A percentile compares a stretch with the other conserved stretches of the same genome.
Conservation (phyloP, 1,140 invertebrate species). For the Leptinotarsa undecemlineata region DNA sequence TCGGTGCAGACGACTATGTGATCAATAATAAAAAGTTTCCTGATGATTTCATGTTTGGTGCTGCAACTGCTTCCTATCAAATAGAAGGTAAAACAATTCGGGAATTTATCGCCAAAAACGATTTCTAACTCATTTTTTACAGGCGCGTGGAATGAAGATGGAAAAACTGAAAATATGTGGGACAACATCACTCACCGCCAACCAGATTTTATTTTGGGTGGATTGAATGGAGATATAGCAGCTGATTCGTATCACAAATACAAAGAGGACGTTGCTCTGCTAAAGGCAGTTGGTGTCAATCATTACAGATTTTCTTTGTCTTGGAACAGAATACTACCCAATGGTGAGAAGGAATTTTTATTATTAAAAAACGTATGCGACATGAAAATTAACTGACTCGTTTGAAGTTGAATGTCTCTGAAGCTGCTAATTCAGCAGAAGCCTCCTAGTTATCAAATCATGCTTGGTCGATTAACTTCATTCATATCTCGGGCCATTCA, state of each 20-base stretch:
- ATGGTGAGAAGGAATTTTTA: constrained; percentile 15
- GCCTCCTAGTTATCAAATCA: no score
- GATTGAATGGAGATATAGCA: constrained; percentile 61
- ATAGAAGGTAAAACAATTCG: constrained; percentile 45
- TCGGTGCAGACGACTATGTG: neutral
- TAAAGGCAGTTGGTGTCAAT: constrained; percentile 57
- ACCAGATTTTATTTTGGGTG: constrained; percentile 60
- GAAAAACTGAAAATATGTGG: constrained; percentile 61
- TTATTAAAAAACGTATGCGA: neutral
- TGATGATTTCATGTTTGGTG: constrained; percentile 46
- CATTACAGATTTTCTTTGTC: constrained; percentile 64
- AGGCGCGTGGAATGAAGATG: constrained; percentile 29
- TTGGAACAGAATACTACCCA: constrained; percentile 57
- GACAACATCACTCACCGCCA: constrained; percentile 62
- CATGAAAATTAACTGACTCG: no score
- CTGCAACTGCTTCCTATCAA: constrained; percentile 49
- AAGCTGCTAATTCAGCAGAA: no score
- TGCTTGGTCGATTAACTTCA: no score
- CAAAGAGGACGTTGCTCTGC: constrained; percentile 59
- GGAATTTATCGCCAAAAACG: neutral
- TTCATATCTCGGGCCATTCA: no score
- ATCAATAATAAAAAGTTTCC: constrained; percentile 44
- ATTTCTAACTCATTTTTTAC: neutral
- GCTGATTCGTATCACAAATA: constrained; percentile 64
- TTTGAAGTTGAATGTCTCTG: no score